phyloP scores from a whole-genome alignment of 2,888 invertebrate species.

The Camponotus fellah region DNA sequence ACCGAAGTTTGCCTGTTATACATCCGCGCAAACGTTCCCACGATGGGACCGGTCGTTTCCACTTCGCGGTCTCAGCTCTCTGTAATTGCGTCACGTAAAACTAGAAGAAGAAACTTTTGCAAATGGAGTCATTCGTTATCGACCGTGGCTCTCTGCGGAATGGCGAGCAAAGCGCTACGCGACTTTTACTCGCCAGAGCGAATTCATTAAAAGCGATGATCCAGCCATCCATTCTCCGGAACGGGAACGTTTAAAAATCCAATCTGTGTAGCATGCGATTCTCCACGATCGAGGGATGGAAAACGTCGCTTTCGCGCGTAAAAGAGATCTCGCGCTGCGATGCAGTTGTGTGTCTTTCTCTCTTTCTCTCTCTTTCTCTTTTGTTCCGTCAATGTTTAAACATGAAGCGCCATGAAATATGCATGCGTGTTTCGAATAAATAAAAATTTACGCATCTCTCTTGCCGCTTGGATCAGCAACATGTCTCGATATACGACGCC shows the following conservation, averaged over 20 bases:
- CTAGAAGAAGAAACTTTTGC: conserved; percentile 54
- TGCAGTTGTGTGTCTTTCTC: conserved; percentile 5
- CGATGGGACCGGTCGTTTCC: conserved; percentile 53
- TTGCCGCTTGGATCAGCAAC: background rate
- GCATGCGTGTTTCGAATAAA: conserved; percentile 30
- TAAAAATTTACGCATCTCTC: background rate
- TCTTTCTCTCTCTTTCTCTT: conserved; percentile 10
- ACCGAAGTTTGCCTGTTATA: conserved; percentile 57
- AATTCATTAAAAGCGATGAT: conserved; percentile 56
- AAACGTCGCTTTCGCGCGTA: conserved; percentile 10
- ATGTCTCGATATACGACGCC: conserved; percentile 25
- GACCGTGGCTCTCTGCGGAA: conserved; percentile 35
- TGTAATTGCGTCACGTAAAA: conserved; percentile 56
- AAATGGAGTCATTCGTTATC: conserved; percentile 57
- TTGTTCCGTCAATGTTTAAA: conserved; percentile 46
- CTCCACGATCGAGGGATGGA: background rate
- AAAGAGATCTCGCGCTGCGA: conserved; percentile 6
- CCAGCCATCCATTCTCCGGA: conserved; percentile 39
- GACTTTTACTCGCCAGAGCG: conserved; percentile 49
- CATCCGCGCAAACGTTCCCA: conserved; percentile 50
- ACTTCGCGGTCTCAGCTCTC: conserved; percentile 56
- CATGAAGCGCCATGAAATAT: conserved; percentile 49
- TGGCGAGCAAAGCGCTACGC: conserved; percentile 39
- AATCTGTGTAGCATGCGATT: conserved; percentile 36
- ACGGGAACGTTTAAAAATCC: conserved; percentile 50